Conservation (phyloP, 2,113 vertebrate genomes). For the Campylomormyrus numenius region DNA sequence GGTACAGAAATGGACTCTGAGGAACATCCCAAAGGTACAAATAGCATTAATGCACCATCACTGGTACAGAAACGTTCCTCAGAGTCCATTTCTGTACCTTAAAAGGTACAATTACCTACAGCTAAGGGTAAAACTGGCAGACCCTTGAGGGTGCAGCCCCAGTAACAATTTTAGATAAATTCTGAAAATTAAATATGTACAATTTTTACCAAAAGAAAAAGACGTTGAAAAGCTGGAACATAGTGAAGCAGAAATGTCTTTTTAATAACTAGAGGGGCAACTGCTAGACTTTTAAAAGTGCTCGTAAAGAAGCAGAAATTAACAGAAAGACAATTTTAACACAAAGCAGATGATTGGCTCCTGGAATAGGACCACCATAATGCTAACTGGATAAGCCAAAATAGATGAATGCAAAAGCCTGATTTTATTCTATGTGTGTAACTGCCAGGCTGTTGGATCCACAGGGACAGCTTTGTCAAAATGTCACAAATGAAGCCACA, state of each 20-base stretch:
- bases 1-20: too few relatives aligned
- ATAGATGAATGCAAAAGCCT: neutral
- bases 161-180: neutral
- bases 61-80: too few relatives aligned
- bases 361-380: neutral
- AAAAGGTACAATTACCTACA: too few relatives aligned
- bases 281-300: neutral
- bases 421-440: neutral
- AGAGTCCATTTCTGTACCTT: too few relatives aligned
- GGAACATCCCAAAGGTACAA: too few relatives aligned
- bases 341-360: neutral
- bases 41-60: too few relatives aligned
- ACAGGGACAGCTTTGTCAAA: neutral
- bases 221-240: neutral
- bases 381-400: neutral
- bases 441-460: neutral
- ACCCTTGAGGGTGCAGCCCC: too few relatives aligned
- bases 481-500: neutral
- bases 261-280: neutral
- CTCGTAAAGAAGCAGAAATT: neutral
- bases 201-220: neutral
- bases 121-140: too few relatives aligned
- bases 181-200: neutral
- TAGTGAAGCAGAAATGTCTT: neutral
- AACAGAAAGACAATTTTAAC: neutral